phyloP scores from a whole-genome alignment of 2,113 vertebrate species.

The Corapipo altera region DNA sequence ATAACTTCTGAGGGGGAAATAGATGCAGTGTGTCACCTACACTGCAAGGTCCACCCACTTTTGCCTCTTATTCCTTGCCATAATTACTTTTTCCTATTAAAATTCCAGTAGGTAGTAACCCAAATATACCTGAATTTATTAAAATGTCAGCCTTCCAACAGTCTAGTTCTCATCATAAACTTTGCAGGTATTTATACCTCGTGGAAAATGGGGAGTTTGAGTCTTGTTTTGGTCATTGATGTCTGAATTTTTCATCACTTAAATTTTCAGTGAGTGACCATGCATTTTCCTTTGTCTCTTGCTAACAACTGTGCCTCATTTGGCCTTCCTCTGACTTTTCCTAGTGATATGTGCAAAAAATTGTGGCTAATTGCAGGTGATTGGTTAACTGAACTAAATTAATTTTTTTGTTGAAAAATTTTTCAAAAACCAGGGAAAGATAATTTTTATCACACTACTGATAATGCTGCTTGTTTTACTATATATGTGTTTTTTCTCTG shows the following conservation, averaged over 20 bases:
- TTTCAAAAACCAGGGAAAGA: not conserved
- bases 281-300: not conserved
- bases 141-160: not conserved
- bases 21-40: not conserved
- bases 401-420: not conserved
- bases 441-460: not conserved
- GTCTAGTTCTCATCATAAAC: not conserved
- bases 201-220: not conserved
- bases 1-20: not conserved
- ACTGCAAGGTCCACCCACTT: not conserved
- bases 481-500: not conserved
- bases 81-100: not conserved
- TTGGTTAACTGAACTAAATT: not conserved
- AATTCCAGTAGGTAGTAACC: not conserved
- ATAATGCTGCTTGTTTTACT: not conserved
- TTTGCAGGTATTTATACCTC: not conserved
- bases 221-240: not conserved
- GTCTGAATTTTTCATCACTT: not conserved
- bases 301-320: not conserved
- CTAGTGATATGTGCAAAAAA: not conserved
- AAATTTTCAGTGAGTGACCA: not conserved
- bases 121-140: not conserved
- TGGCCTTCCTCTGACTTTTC: not conserved
- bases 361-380: not conserved
- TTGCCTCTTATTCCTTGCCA: not conserved